Evolutionary conservation across 1,140 invertebrate species (phyloP).

Genomic region (Drosophila punjabiensis): DNA sequence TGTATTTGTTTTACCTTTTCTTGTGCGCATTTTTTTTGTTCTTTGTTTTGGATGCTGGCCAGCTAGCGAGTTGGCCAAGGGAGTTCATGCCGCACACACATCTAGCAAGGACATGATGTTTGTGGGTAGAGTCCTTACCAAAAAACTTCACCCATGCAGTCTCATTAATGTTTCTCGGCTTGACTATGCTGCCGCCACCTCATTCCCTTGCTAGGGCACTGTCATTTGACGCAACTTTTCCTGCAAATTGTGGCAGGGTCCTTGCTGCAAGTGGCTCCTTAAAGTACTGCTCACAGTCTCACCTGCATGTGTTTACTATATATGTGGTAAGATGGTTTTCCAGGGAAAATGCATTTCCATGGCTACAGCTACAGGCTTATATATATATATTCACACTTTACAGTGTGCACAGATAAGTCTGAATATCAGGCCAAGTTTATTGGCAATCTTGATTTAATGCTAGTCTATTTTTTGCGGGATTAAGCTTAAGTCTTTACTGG

Average conservation of each 20-base stretch:
- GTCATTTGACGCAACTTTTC: conserved; percentile 41
- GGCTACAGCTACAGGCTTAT: conserved; percentile 1
- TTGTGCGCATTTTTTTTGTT: conserved; percentile 24
- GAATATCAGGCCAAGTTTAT: conserved; percentile 22
- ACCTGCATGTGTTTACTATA: conserved; percentile 13
- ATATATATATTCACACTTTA: not conserved
- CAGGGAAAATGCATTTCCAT: conserved; percentile 19
- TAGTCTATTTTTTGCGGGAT: not conserved
- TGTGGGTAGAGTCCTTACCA: conserved; percentile 25
- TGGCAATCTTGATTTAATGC: conserved; percentile 6
- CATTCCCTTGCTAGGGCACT: not conserved
- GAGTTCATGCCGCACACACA: conserved; percentile 28
- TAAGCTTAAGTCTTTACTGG: no score
- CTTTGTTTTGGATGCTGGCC: conserved; percentile 50
- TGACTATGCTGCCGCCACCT: not conserved
- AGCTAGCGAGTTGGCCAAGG: conserved; percentile 29
- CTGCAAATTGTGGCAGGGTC: conserved; percentile 48
- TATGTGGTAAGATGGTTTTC: conserved; percentile 1
- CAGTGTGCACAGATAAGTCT: not conserved
- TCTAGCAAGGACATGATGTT: conserved; percentile 13
- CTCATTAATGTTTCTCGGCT: conserved; percentile 41
- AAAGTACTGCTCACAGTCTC: conserved; percentile 26
- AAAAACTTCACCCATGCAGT: conserved; percentile 53
- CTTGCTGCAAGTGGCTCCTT: conserved; percentile 47
- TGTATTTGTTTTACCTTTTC: conserved; percentile 35